Conservation (phyloP, 2,888 invertebrate genomes). For the Neoaliturus tenellus region DNA sequence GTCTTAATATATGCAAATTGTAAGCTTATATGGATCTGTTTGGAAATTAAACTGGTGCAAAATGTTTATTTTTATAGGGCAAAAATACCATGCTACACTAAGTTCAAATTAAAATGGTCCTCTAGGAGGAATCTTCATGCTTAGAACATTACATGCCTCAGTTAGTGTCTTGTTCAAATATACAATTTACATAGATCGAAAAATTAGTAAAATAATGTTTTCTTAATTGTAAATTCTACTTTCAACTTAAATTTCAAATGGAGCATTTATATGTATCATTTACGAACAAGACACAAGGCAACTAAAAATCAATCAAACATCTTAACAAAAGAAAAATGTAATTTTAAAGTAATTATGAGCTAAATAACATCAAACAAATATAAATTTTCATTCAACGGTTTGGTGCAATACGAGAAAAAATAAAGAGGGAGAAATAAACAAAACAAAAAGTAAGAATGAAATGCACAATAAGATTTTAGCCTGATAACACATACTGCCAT, state of each 20-base stretch:
- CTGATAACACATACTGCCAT: conserved; percentile 33
- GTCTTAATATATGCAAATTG: background rate
- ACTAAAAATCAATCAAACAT: no score
- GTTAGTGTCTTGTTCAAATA: background rate
- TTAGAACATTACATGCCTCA: conserved; percentile 9
- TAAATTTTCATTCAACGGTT: conserved; percentile 19
- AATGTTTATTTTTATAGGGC: background rate
- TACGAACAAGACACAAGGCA: conserved; percentile 27
- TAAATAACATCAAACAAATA: background rate
- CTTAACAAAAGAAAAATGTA: no score
- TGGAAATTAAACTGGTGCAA: no score
- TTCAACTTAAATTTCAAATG: background rate
- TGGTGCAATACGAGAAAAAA: conserved; percentile 37
- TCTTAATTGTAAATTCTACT: background rate
- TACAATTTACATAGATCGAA: background rate
- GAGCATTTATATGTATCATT: background rate
- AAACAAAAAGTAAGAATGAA: conserved; percentile 51
- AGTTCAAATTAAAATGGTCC: background rate
- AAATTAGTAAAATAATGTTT: background rate
- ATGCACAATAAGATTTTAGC: conserved; percentile 49
- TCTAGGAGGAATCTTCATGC: conserved; percentile 1
- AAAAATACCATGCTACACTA: background rate
- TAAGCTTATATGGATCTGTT: no score
- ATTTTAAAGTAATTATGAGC: background rate
- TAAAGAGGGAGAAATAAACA: background rate